Evolutionary conservation across 2,888 invertebrate species (phyloP), one percentile per base, ranked within the genome.

Genomic region (Amphipyra tragopoginis): DNA sequence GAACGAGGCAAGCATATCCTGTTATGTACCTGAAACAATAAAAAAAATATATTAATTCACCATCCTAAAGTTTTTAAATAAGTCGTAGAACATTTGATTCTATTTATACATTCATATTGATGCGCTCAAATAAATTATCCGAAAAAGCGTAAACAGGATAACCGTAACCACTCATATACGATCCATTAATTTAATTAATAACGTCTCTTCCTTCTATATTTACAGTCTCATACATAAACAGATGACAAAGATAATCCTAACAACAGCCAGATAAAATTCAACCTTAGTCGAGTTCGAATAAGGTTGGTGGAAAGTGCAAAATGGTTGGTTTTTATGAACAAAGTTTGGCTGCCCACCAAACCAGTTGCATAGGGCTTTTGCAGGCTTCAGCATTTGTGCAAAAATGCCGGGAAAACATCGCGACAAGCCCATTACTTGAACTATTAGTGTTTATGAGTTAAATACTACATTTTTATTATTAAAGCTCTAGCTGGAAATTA

Each of bases 121-220:
- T 38, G 5, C 38, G 21, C 26, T 38, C n/a, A 7, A 38, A 39
- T 26, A 39, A 39, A 38, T 8, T 36, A 54, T 43, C 50, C 33
- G 15, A 68, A 59, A 49, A 50, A 33, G n/a, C 39, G 14, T 54
- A 38, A 40, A 70, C 45, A 75, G 53, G 47, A 57, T 43, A 57
- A 50, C 50, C 9, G 43, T 44, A 26, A 61, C 67, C 34, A 59
- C 49, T 73, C 53, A 75, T 55, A 51, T 42, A 62, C 59, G 58
- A 56, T 47, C 70, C 60, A 75, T 75, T 70, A 59, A 65, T 50
- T 74, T 77, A 64, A 77, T 77, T 75, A 73, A 70, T 70, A 56
- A 59, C 39, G 54, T 50, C 53, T 49, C 54, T 13, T 45, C 52
- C 59, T 56, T 45, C 42, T 38, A 49, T 47, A 72, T 55, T 63